Evolutionary conservation across 2,797 vertebrate species (phyloP), one percentile per base, ranked within the genome.

Genomic region (Syncerus caffer): DNA sequence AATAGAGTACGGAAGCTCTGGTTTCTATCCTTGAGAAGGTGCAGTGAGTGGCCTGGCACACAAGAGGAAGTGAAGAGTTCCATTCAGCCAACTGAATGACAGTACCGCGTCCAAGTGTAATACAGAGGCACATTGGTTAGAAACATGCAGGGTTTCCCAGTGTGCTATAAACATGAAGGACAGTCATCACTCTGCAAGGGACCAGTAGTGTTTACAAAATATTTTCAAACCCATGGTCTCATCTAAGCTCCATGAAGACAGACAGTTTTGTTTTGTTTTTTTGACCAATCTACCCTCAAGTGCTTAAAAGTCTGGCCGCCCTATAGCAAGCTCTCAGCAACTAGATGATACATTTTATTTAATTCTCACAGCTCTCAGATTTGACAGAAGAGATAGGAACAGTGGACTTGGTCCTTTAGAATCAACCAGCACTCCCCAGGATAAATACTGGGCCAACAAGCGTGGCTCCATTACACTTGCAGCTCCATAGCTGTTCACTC

Each of bases 201-300:
- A 15, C n/a, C 27, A 92, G 31, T 10, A 74, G 13, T 19, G 12
- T 74, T 89, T 74, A 64, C 13, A 92, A 85, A 92, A 57, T 74
- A 50, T 79, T 93, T 93, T 89, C 86, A 67, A 47, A 45, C 76
- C 9, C 12, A 21, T 78, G 53, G 67, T 93, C 25, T 95, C 51
- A 34, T 84, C 50, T 82, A 90, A 96, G 29, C 9, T 62, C 29
- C 17, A 3, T 0, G 45, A 92, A 82, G 74, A 92, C 53, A 83
- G 51, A 58, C 21, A 78, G 87, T 21, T 92, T 94, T 86, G 29
- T 92, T 97, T 79, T 45, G 7, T 89, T 97, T 79, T 45, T 7
- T 89, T 97, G 74, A 57, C 7, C 38, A 57, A 2, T 15, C 11
- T 2, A 88, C 31, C 14, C 14, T 7, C 27, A 62, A 50, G 34